Evolutionary conservation across 92 coral and sea anemone species (phyloP), one percentile per base, ranked within the genome.

Genomic region (Siderastrea siderea): DNA sequence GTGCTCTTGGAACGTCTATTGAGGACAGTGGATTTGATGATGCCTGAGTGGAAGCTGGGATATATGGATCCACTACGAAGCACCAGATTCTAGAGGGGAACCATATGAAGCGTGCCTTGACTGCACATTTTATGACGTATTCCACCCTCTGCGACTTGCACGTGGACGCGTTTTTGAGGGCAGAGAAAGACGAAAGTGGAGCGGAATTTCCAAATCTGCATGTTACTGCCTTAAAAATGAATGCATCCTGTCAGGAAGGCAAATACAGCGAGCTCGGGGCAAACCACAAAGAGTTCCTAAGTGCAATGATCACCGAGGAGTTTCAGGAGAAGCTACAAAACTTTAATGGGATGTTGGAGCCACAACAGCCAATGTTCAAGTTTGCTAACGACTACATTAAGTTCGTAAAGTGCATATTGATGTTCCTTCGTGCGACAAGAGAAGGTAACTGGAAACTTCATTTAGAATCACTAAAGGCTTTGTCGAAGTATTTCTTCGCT

Each of bases 391-490:
- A 74, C 60, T 86, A 78, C 74, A 86, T 86, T 78, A 86, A 86
- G 82, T 86, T 68, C 77, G 82, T 84, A 52, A 74, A 80, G 46
- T 83, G 73, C 49, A 89, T 78, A 9, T 38, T 26, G 80, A 83
- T 85, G 82, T 79, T 85, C 60, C 6, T 78, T 3, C 86, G 81
- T 70, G 93, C 87, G 3, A 87, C 86, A 15, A 70, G 86, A 66
- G 86, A 87, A 16, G 81, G 91, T 1, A 54, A 81, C 58, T 91
- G 91, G 94, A 77, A 87, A 7, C 83, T 91, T 8, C 89, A 92
- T 74, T 26, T 26, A 26, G 38, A 26, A 26, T 26, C 38, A 26
- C 38, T 26, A 26, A 26, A 26, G 38, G 38, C 38, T 26, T 26
- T 26, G 38, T 26, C 38, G 0, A 26, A 26, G 38, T 26, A 0